Conservation (phyloP, 2,113 vertebrate genomes). For the Corythoichthys intestinalis region DNA sequence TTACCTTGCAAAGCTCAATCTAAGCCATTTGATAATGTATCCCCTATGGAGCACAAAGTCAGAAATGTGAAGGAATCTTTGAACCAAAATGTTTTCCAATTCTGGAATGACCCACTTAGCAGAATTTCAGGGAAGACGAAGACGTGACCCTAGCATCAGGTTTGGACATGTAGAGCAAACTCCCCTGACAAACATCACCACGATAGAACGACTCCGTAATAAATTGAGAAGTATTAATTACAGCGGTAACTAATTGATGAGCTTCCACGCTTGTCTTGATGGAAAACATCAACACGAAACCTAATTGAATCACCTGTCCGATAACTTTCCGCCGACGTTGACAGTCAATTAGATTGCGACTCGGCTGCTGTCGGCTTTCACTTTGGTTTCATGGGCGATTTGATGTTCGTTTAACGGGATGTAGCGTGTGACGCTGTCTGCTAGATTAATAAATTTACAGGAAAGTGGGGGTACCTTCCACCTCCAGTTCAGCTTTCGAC, state of each 20-base stretch:
- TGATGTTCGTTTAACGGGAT: not conserved
- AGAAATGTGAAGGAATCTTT: too few relatives aligned
- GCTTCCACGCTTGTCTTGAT: constrained; percentile 51
- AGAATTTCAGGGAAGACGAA: not conserved
- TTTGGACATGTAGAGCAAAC: constrained; percentile 46
- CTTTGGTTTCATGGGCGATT: constrained; percentile 2
- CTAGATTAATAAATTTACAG: not conserved
- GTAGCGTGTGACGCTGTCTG: not conserved
- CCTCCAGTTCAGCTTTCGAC: constrained; percentile 83
- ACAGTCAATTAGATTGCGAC: not conserved
- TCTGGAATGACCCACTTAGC: not conserved
- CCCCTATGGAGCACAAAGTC: too few relatives aligned
- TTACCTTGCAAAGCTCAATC: too few relatives aligned
- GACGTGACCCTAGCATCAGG: constrained; percentile 3
- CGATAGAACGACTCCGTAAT: constrained; percentile 34
- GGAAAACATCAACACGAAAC: constrained; percentile 42
- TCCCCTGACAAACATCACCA: constrained; percentile 27
- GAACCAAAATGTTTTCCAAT: too few relatives aligned
- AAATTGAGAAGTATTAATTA: constrained; percentile 43
- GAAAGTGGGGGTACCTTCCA: constrained; percentile 76
- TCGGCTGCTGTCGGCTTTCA: not conserved
- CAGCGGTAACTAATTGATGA: constrained; percentile 44
- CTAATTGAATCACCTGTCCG: constrained; percentile 17
- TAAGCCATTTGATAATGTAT: too few relatives aligned
- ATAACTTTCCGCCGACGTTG: constrained; percentile 13